Conservation (phyloP, 2,888 invertebrate genomes). For the Eupithecia subumbrata region DNA sequence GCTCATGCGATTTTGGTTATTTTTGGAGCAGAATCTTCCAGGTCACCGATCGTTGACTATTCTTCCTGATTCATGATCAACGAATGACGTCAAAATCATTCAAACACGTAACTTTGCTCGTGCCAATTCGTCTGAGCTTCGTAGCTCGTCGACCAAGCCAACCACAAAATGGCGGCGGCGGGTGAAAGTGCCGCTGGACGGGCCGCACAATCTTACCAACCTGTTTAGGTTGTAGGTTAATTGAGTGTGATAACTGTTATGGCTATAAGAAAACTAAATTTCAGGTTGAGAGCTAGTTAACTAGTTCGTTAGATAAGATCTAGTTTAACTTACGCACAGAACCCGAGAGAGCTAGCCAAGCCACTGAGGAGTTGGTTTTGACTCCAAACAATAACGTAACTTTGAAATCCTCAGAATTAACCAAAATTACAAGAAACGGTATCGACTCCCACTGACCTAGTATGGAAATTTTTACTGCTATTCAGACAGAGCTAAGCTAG, state of each 20-base stretch:
- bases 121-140: constrained; percentile 20
- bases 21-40: not conserved
- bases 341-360: not conserved
- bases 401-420: not conserved
- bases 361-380: not conserved
- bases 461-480: not conserved
- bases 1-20: not conserved
- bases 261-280: constrained; percentile 29
- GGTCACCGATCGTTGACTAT: not conserved
- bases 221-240: constrained; percentile 55
- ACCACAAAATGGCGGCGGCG: constrained; percentile 74
- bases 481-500: not conserved
- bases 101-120: constrained; percentile 16
- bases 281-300: constrained; percentile 14
- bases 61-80: not conserved
- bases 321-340: not conserved
- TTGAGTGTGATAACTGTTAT: constrained; percentile 45
- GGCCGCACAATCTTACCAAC: constrained; percentile 60
- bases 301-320: constrained; percentile 17
- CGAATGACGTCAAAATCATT: constrained; percentile 19
- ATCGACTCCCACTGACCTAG: not conserved
- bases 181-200: constrained; percentile 77
- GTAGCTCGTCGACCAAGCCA: constrained; percentile 16
- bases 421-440: not conserved
- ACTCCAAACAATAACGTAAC: not conserved